Base-by-base conservation (phyloP, 2,888 invertebrate genomes). In the Rhaphigaster nebulosa region DNA sequence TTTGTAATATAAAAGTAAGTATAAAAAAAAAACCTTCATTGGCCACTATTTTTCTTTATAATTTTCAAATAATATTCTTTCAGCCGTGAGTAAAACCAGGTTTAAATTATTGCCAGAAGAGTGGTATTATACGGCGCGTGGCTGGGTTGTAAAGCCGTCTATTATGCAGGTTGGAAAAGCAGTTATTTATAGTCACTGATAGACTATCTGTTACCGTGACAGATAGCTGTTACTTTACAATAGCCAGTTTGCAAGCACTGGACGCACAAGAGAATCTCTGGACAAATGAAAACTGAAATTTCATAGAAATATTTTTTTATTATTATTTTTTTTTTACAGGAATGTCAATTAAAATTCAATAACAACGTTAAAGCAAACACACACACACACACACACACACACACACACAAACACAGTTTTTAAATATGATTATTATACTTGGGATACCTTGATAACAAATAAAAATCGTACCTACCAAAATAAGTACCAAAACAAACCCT, bases 161-260 rank as follows among this genome's bases (percentile, higher is more conserved):
- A 76, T 76, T 38, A 76, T 38, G 34, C 70, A 76, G 20, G 34
- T 38, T 76, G 70, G 70, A 76, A 76, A 65, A 65, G 65, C 65
- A 29, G 65, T 65, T 65, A 76, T 76, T 76, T 76, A 76, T 38
- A 76, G 70, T 34, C 20, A 20, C 70, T 20, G 70, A 76, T 76
- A 76, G 70, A 76, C 34, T 76, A 76, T 76, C 70, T 38, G 34
- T 38, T 38, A 20, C 70, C 8, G 34, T 76, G 70, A 76, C 70
- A 76, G 34, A 76, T 76, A 76, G 70, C 70, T 38, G 20, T 76
- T 76, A 76, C 34, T 76, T 76, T 76, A 76, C 70, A 76, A 76
- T 38, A 76, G 70, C 70, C 34, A 29, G 29, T 65, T 29, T 15
- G 13, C n/a, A 65, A n/a, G 1, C 26, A 65, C 65, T 15, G 13